Evolutionary conservation across 2,888 invertebrate genomes (phyloP).

Genomic region (Clepsis dumicolana): DNA sequence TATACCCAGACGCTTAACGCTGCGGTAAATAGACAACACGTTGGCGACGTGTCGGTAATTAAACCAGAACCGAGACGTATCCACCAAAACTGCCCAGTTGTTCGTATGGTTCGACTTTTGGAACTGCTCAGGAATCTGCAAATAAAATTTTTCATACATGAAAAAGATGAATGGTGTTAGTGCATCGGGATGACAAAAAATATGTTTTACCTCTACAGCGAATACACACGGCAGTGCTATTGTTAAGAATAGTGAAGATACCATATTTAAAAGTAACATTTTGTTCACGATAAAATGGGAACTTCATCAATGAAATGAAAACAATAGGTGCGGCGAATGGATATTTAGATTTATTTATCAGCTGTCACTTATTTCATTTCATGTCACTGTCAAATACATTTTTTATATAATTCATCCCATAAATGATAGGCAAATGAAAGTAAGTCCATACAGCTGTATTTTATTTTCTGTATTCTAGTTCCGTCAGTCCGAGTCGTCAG

Average conservation of each 20-base stretch:
- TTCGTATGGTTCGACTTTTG: slow-evolving; percentile 94
- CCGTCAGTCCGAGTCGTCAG: no score
- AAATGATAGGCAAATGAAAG: no score
- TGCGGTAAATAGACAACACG: slow-evolving; percentile 98
- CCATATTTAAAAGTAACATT: slow-evolving; percentile 22
- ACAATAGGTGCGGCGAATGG: slow-evolving; percentile 6
- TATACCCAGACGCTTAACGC: slow-evolving; percentile 99
- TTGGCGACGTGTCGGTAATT: slow-evolving; percentile 99
- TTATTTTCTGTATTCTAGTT: no score
- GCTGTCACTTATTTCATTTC: no score
- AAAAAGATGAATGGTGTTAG: slow-evolving; percentile 9
- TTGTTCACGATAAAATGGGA: background rate
- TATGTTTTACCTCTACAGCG: slow-evolving; percentile 45
- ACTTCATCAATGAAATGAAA: background rate
- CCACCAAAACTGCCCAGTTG: slow-evolving; percentile 99
- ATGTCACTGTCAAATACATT: no score
- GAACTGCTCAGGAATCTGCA: slow-evolving; percentile 84
- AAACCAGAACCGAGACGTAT: slow-evolving; percentile 99
- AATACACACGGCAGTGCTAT: slow-evolving; percentile 27
- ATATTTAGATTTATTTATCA: slow-evolving; percentile 18
- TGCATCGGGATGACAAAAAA: background rate
- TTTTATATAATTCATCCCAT: no score
- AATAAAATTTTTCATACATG: slow-evolving; percentile 25
- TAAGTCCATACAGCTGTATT: no score
- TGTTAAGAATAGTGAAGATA: slow-evolving; percentile 6